These are phyloP conservation scores for Drosophila auraria DNA, from an alignment of 1,140 invertebrate species.

Conservation along the genomic window DNA sequence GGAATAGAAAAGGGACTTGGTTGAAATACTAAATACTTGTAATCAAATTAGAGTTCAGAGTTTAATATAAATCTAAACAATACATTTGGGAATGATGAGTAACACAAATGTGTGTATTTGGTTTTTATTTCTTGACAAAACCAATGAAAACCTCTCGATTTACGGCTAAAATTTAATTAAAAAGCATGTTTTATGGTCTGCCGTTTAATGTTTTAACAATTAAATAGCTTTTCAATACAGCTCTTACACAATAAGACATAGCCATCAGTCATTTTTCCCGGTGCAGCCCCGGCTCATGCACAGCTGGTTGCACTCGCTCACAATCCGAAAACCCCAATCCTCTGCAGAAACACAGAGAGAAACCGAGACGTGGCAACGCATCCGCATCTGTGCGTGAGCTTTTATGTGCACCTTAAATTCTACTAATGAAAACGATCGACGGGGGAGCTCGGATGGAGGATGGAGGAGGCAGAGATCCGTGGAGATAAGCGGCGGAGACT, in stretches of 20 bases:
- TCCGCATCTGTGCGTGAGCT: slow-evolving; percentile 46
- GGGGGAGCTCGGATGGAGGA: neutral
- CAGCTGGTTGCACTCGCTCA: slow-evolving; percentile 38
- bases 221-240: neutral
- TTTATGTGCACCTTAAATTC: slow-evolving; percentile 77
- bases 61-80: neutral
- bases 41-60: no score
- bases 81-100: neutral
- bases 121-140: no score
- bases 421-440: slow-evolving; percentile 53
- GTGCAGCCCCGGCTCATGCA: slow-evolving; percentile 6
- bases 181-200: neutral
- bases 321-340: neutral
- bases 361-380: slow-evolving; percentile 48
- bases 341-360: slow-evolving; percentile 14
- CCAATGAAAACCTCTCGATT: neutral
- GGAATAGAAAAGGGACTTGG: neutral
- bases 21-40: neutral
- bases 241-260: neutral
- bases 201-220: neutral
- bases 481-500: slow-evolving; percentile 5
- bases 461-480: slow-evolving; percentile 10
- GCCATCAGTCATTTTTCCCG: neutral
- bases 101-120: no score
- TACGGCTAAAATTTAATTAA: neutral